Base-by-base conservation (phyloP, 2,797 vertebrate species). In the Schizopygopsis pylzovi region DNA sequence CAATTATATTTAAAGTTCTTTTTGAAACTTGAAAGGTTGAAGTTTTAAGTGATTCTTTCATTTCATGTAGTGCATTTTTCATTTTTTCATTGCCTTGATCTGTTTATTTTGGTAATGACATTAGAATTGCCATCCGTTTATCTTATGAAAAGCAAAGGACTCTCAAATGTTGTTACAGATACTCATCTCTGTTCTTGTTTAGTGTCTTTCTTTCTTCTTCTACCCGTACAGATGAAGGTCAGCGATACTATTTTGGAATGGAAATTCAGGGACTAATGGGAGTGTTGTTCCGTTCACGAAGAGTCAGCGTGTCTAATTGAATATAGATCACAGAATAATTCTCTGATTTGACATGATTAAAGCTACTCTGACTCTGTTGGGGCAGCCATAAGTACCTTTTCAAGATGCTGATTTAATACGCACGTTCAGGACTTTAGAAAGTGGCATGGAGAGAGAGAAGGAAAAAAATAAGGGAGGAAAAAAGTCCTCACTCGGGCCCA, bases 311-410 rank as follows among this genome's bases (percentile, higher is more conserved):
- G 47, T 89, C 86, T 90, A 88, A 88, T 87, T 89, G 84, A 91
- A 89, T 85, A 87, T 90, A 84, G 88, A 89, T 88, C 86, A 89
- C 81, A 86, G 87, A 88, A 89, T 87, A 89, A 90, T 87, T 78
- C 73, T 81, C 37, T 43, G 76, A 86, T 90, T 68, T 86, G 85
- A 87, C 87, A 83, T 85, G 89, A 89, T 78, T 67, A 88, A 89
- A 91, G 81, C 77, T 79, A 68, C 76, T 82, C 16, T 13, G n/a
- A 82, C 65, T 80, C 87, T 87, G 71, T 84, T 81, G 83, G 75
- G 83, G 82, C 78, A 82, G 52, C 75, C 79, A 86, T 88, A 84
- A 89, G 87, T 43, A 81, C 63, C 56, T 81, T 81, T 86, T 88
- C 80, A 86, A 81, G 86, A 89, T 63, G 45, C 75, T 52, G 84